Evolutionary conservation across 1,140 invertebrate species (phyloP), one percentile per base, ranked within the genome.

Genomic region (Drosophila chauvacae): DNA sequence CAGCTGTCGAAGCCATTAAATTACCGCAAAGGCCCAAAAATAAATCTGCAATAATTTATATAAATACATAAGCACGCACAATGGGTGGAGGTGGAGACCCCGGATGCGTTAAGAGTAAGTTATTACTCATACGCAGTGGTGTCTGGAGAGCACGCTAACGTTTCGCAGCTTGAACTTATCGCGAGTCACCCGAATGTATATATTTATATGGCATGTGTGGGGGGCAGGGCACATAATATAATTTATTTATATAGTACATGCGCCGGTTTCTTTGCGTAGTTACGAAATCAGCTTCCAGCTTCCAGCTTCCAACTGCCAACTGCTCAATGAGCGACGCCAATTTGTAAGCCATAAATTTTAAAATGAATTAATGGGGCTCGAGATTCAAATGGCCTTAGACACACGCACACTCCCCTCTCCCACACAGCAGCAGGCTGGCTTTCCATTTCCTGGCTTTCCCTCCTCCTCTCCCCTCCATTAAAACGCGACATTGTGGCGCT

Each of bases 321-420:
- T 33, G 44, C 55, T 33, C 63, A 81, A 77, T 68, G 79, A 81
- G 62, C 69, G 57, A 44, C 50, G 77, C 55, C 45, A 81, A 75
- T 75, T 84, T 90, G 80, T 88, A 78, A 63, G 84, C 85, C 65
- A 88, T 88, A 88, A 81, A 90, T 90, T 90, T 72, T 65, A 84
- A 84, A 88, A 75, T 84, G 73, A 88, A 90, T 88, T 88, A 90
- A 88, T 90, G 85, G 73, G 80, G 59, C 63, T 74, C 63, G 81
- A 90, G 72, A 90, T 90, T 82, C 58, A 84, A 88, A 83, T 87
- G 76, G 66, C 71, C 76, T 78, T 80, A 77, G 83, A 87, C 70
- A 62, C 59, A 53, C 44, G 23, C 48, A 50, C 44, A 68, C 55
- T 0, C 23, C 23, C 14, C 45, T 5, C 42, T 20, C 42, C 20